Evolutionary conservation across 2,888 invertebrate species (phyloP).

Genomic region (Syrphus vitripennis): DNA sequence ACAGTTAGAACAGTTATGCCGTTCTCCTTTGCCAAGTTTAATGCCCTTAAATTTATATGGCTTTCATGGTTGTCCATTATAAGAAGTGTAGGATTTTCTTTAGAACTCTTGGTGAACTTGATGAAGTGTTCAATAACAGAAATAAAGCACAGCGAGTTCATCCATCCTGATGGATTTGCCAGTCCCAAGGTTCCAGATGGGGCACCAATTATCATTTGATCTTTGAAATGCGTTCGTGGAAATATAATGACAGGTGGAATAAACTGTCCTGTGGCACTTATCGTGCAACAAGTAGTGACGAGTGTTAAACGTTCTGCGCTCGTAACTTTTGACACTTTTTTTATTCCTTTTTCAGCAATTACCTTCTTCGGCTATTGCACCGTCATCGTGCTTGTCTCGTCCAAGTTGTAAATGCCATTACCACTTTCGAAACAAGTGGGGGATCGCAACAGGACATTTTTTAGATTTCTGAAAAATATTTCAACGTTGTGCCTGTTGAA

Average conservation of each 20-base stretch:
- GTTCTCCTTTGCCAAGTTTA: too few species aligned
- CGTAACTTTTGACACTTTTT: background rate
- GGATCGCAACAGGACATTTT: background rate
- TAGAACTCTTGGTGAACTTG: background rate
- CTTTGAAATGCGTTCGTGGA: background rate
- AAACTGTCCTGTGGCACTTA: background rate
- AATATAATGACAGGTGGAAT: background rate
- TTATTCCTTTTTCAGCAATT: background rate
- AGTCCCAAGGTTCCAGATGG: background rate
- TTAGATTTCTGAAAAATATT: too few species aligned
- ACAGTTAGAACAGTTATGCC: too few species aligned
- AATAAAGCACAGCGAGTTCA: background rate
- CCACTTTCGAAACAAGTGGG: background rate
- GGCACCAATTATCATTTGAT: background rate
- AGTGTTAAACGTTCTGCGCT: background rate
- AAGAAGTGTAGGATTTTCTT: background rate
- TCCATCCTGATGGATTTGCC: constrained; percentile 1
- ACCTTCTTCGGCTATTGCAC: background rate
- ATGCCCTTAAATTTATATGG: background rate
- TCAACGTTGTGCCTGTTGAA: background rate
- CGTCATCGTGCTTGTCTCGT: too few species aligned
- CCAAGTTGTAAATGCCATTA: background rate
- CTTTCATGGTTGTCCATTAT: constrained; percentile 4
- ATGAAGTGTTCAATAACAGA: background rate
- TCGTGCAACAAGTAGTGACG: background rate